Conservation (phyloP, 2,797 vertebrate species). For the Xenentodon cancila region DNA sequence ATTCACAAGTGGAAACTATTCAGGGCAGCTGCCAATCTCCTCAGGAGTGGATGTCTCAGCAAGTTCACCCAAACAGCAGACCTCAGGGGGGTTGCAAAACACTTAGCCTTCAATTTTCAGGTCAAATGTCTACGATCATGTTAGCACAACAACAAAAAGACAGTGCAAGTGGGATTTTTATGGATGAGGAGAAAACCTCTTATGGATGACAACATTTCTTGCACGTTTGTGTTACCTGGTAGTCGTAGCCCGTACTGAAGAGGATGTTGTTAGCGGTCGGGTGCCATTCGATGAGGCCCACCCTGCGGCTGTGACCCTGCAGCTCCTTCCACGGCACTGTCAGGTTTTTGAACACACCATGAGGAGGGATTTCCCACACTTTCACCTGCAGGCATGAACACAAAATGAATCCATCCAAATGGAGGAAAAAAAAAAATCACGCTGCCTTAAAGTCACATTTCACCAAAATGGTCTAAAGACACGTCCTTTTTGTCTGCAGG, state of each 20-base stretch:
- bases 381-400: slow-evolving; percentile 83
- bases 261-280: slow-evolving; percentile 90
- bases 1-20: too few species aligned
- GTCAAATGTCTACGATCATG: too few species aligned
- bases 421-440: neutral
- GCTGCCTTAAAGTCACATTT: neutral
- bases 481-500: slow-evolving; percentile 2
- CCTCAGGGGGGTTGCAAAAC: too few species aligned
- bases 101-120: too few species aligned
- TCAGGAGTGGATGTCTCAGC: too few species aligned
- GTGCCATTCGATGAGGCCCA: slow-evolving; percentile 93
- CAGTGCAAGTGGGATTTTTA: too few species aligned
- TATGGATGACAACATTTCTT: neutral
- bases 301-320: slow-evolving; percentile 87
- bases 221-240: slow-evolving; percentile 82
- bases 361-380: slow-evolving; percentile 91
- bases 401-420: neutral
- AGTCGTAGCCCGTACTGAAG: slow-evolving; percentile 92
- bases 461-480: neutral
- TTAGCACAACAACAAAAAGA: too few species aligned
- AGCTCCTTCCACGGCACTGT: slow-evolving; percentile 87
- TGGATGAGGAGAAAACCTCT: too few species aligned
- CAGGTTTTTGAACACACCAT: slow-evolving; percentile 84
- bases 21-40: too few species aligned
- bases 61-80: too few species aligned